Conservation (phyloP, 2,113 vertebrate species). For the human (Homo sapiens) region DNA sequence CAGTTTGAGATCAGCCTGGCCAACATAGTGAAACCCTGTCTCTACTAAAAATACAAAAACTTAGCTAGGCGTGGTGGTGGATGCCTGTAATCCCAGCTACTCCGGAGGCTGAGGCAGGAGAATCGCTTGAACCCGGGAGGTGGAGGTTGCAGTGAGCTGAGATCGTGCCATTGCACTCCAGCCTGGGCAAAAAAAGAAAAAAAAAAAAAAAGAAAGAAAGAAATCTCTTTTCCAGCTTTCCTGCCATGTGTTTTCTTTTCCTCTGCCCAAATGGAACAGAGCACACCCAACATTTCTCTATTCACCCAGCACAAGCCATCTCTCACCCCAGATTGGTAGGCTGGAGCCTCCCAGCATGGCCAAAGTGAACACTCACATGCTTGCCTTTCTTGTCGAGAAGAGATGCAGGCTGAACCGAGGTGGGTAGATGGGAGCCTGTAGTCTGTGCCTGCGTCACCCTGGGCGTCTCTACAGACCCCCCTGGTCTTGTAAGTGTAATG, state of each 20-base stretch:
- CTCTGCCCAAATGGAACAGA: not conserved
- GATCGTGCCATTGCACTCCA: no score
- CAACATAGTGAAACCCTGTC: no score
- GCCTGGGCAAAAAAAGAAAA: no score
- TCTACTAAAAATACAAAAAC: no score
- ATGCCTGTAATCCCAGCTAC: no score
- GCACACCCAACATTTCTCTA: not conserved
- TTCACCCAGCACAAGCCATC: not conserved
- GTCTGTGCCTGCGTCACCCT: rapidly evolving
- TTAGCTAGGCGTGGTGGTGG: no score
- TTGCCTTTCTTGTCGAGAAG: not conserved
- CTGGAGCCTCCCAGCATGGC: not conserved
- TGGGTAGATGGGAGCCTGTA: not conserved
- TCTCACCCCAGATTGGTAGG: not conserved
- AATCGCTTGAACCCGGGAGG: no score
- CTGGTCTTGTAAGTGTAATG: not conserved
- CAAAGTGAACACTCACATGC: not conserved
- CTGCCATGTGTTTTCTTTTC: not conserved
- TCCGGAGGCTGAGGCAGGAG: no score
- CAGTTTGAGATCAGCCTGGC: no score
- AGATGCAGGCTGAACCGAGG: not conserved
- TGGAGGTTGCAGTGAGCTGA: no score
- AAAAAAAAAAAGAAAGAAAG: no score
- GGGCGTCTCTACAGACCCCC: not conserved
- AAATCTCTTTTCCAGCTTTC: not conserved